A percentile compares a stretch with the other conserved stretches of the same genome.
phyloP scores from a whole-genome alignment of 2,113 vertebrate species.

The Diadophis punctatus region DNA sequence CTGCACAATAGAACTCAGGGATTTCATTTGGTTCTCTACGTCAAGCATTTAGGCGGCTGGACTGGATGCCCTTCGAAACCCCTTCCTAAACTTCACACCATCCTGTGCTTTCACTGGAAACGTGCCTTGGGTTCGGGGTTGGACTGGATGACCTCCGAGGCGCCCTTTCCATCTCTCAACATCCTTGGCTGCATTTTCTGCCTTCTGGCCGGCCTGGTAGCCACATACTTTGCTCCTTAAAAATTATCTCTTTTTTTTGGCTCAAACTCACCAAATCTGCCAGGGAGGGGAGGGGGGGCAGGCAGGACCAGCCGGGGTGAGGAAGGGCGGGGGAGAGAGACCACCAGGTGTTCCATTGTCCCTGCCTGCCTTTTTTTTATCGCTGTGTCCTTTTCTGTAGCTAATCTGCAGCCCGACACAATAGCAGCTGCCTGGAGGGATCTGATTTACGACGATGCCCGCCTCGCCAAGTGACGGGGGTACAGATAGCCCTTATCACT shows the following conservation, averaged over 20 bases:
- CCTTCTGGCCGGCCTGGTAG: neutral
- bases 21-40: no score
- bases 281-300: neutral
- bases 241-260: neutral
- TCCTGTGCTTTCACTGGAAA: neutral
- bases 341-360: neutral
- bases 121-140: neutral
- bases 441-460: neutral
- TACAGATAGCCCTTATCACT: neutral
- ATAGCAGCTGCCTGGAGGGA: neutral
- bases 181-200: neutral
- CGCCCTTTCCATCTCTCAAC: neutral
- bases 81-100: neutral
- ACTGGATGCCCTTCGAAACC: neutral
- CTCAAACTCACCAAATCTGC: neutral
- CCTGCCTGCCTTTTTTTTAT: neutral
- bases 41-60: neutral
- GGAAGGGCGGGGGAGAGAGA: neutral
- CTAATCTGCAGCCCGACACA: neutral
- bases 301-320: neutral
- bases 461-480: no score
- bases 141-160: neutral
- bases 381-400: neutral
- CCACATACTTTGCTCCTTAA: no score
- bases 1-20: no score